A percentile compares a stretch with the other conserved stretches of the same genome.
phyloP scores from a whole-genome alignment of 1,140 invertebrate genomes.

The Cataglyphis hispanica region DNA sequence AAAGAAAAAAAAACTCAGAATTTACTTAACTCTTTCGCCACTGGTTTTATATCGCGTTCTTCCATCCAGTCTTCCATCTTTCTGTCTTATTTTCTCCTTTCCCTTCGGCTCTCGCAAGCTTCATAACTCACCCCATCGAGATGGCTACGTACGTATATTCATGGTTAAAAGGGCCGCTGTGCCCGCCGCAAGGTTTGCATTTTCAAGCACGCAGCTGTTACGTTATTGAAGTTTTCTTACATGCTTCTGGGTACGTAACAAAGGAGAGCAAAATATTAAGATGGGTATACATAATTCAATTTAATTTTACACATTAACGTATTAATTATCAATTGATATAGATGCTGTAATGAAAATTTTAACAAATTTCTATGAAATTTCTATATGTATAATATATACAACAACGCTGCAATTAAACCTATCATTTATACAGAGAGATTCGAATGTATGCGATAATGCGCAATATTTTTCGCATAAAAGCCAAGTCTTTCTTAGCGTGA shows the following conservation, averaged over 20 bases:
- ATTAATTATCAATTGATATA: background rate
- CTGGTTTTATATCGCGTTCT: slow-evolving; percentile 34
- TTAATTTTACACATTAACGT: background rate
- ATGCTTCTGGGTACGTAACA: background rate
- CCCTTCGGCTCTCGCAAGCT: slow-evolving; percentile 8
- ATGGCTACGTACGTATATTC: slow-evolving; percentile 44
- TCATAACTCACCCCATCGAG: slow-evolving; percentile 30
- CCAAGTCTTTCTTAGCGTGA: slow-evolving; percentile 40
- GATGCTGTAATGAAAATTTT: background rate
- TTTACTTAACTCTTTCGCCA: slow-evolving; percentile 48
- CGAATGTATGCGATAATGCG: background rate
- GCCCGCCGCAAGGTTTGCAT: slow-evolving; percentile 41
- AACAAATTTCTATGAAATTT: too few species aligned
- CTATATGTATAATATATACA: background rate
- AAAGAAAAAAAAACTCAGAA: slow-evolving; percentile 26
- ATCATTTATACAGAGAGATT: background rate
- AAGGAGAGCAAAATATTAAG: slow-evolving; percentile 21
- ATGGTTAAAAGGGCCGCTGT: slow-evolving; percentile 51
- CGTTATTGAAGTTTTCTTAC: slow-evolving; percentile 58
- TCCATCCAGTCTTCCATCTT: slow-evolving; percentile 17
- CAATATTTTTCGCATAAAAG: slow-evolving; percentile 44
- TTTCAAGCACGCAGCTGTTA: slow-evolving; percentile 54
- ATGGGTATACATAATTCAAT: background rate
- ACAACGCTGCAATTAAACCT: background rate
- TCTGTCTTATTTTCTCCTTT: slow-evolving; percentile 43